Conservation (phyloP, 1,140 invertebrate genomes). For the Thaumetopoea pityocampa region DNA sequence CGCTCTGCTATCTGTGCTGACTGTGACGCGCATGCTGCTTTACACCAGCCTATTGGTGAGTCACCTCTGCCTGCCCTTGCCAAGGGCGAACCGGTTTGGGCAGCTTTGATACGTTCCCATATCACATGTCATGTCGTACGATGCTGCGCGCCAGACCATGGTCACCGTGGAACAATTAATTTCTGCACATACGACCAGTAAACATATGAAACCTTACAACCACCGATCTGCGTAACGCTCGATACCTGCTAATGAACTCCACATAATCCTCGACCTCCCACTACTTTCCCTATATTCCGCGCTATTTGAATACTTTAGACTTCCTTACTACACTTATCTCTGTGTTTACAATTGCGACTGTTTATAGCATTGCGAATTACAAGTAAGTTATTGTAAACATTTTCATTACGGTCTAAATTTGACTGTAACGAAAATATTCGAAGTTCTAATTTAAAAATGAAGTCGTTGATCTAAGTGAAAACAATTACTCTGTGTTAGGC, state of each 20-base stretch:
- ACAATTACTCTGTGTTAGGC: conserved; percentile 14
- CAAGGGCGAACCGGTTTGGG: conserved; percentile 83
- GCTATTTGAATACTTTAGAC: too few relatives aligned
- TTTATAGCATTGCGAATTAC: conserved; percentile 6
- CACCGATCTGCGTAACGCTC: conserved; percentile 5
- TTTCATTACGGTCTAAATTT: conserved; percentile 5
- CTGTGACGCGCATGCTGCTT: conserved; percentile 87
- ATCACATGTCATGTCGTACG: conserved; percentile 28
- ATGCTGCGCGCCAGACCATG: conserved; percentile 7
- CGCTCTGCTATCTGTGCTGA: conserved; percentile 74
- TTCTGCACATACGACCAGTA: conserved; percentile 13
- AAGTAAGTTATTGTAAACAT: not conserved
- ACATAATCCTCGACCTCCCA: too few relatives aligned
- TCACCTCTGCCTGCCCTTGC: conserved; percentile 54
- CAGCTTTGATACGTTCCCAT: conserved; percentile 51
- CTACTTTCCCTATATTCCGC: too few relatives aligned
- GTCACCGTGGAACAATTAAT: conserved; percentile 9
- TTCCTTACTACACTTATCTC: too few relatives aligned
- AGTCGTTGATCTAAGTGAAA: conserved; percentile 9
- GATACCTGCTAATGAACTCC: conserved; percentile 1
- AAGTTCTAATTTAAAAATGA: conserved; percentile 11
- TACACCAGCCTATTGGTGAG: conserved; percentile 85
- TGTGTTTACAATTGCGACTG: not conserved
- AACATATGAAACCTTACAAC: conserved; percentile 28
- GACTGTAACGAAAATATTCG: conserved; percentile 11